phyloP scores from a whole-genome alignment of 2,888 invertebrate genomes.

The Lysandra bellargus region DNA sequence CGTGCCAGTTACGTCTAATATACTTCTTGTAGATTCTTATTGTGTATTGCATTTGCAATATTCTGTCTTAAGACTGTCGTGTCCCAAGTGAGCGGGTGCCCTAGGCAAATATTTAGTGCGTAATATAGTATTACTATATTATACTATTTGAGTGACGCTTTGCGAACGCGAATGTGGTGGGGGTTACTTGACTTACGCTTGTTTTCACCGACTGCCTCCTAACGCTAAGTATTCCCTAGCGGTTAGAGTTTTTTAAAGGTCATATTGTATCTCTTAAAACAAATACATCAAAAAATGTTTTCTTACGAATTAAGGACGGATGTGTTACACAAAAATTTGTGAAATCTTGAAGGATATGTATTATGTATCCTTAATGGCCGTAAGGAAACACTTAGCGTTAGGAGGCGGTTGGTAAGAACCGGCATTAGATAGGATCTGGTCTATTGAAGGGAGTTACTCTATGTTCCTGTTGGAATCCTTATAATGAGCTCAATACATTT shows the following conservation, averaged over 20 bases:
- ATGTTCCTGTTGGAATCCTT: neutral
- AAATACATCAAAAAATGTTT: too few species aligned
- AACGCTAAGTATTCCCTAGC: too few species aligned
- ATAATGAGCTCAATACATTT: neutral
- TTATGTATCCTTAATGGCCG: too few species aligned
- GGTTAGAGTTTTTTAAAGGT: too few species aligned
- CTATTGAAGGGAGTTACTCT: neutral
- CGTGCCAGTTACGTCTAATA: too few species aligned
- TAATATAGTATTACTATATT: slow-evolving; percentile 1
- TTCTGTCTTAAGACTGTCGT: neutral
- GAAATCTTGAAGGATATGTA: too few species aligned
- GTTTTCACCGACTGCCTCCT: too few species aligned
- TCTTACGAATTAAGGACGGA: too few species aligned
- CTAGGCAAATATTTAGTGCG: neutral
- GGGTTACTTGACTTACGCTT: neutral
- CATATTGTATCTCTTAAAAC: too few species aligned
- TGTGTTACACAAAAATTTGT: too few species aligned
- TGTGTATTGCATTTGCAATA: neutral
- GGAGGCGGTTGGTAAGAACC: too few species aligned
- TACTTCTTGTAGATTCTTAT: neutral
- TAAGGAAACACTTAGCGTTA: too few species aligned
- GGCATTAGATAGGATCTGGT: neutral
- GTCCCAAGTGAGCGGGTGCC: neutral
- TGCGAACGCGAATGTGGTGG: neutral
- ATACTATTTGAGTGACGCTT: neutral